Conservation (phyloP, 2,888 invertebrate genomes). For the Doris montereyensis region DNA sequence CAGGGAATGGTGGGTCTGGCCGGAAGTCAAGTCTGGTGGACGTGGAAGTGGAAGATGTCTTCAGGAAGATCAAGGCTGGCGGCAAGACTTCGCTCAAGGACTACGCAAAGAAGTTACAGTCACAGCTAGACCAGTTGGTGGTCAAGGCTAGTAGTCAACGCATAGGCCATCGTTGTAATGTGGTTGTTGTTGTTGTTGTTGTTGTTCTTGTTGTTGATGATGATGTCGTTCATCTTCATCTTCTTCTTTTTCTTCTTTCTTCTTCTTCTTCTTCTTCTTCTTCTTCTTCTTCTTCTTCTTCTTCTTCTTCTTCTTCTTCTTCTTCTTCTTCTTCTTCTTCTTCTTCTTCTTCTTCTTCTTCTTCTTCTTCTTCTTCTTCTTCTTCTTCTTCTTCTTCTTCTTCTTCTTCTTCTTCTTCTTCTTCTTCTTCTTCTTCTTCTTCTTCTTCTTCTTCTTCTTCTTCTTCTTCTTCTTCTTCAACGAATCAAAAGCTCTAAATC, state of each 20-base stretch:
- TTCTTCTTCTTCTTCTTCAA: too few relatives aligned
- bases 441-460: too few relatives aligned
- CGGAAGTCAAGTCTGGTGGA: constrained; percentile 92
- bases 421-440: too few relatives aligned
- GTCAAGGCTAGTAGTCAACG: constrained; percentile 76
- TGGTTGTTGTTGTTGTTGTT: too few relatives aligned
- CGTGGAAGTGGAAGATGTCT: constrained; percentile 91
- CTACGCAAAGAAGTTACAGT: constrained; percentile 83
- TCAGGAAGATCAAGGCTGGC: constrained; percentile 76
- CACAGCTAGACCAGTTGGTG: constrained; percentile 86
- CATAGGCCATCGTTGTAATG: background rate
- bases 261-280: background rate
- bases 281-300: too few relatives aligned
- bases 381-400: too few relatives aligned
- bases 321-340: too few relatives aligned
- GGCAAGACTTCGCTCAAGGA: constrained; percentile 91
- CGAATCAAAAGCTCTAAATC: too few relatives aligned
- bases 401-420: too few relatives aligned
- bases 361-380: too few relatives aligned
- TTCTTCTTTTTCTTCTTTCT: background rate
- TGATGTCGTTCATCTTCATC: background rate
- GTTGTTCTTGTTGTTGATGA: background rate
- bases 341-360: too few relatives aligned
- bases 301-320: too few relatives aligned
- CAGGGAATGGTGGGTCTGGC: constrained; percentile 88